Base-by-base conservation (phyloP, 2,113 vertebrate genomes). In the Formicarius rufipectus region DNA sequence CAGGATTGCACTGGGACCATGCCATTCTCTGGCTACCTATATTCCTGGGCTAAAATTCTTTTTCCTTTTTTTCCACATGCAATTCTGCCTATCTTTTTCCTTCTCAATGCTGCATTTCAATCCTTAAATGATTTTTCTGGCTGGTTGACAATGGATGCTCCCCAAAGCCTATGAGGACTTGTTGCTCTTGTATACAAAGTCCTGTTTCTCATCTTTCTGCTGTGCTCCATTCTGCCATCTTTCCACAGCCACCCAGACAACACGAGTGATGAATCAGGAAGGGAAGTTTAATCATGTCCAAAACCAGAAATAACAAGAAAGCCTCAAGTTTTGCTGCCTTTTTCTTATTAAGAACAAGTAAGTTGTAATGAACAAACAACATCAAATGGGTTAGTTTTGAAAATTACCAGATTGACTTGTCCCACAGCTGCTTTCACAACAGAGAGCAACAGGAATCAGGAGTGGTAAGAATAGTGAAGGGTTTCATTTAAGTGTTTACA, bases 191-290 rank as follows among this genome's bases (percentile, higher is more conserved):
- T 25, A 59, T 44, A 74, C 14, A 5, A 84, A 73, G 44, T 30
- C 55, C 14, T 53, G 11, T 53, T 73, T 86, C 76, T 87, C 24
- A 64, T 68, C 60, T 72, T 77, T 79, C 68, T 92, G 27, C 66
- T 40, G 47, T n/a, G 45, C 56, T 55, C 56, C 75, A 79, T 85
- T 85, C 40, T 60, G 79, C 74, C 89, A 8, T 18, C 76, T 86
- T 88, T 93, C 91, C 69, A 89, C 45, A 92, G 77, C 25, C 78
- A 87, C 49, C 25, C 58, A 33, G 66, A 75, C 66, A 91, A 88
- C 31, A 93, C 66, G 87, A 84, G n/a, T 84, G 91, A 67, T 91
- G 85, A 94, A 56, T 96, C 93, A 96, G 85, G 95, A 94, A 88
- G 63, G 47, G 85, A 95, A 86, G 79, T 78, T 88, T 68, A 95